Evolutionary conservation across 2,888 invertebrate genomes (phyloP).

Genomic region (Neoitamus cyanurus): DNA sequence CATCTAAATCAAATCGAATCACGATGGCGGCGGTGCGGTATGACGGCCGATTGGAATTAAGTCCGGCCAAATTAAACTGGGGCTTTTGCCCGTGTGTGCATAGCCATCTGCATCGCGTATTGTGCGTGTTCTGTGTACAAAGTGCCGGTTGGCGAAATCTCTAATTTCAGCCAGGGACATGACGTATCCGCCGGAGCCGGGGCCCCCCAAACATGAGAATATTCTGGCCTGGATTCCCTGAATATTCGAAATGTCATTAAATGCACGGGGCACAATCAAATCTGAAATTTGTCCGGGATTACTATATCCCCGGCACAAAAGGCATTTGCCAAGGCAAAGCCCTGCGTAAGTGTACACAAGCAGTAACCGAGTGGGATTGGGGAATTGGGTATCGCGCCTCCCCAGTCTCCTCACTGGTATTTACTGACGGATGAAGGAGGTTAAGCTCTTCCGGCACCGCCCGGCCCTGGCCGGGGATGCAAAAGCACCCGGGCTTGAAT

Average conservation of each 20-base stretch:
- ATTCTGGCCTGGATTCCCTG: conserved; percentile 25
- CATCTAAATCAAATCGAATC: conserved; percentile 37
- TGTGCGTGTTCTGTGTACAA: conserved; percentile 24
- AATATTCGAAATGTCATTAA: conserved; percentile 44
- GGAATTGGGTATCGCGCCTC: not conserved
- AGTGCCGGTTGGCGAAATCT: conserved; percentile 20
- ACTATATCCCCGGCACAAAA: conserved; percentile 29
- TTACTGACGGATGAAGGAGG: conserved; percentile 38
- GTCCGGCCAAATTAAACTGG: conserved; percentile 43
- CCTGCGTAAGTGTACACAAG: not conserved
- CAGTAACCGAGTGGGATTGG: not conserved
- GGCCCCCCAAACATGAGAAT: not conserved
- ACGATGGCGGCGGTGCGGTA: conserved; percentile 16
- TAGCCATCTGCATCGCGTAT: not conserved
- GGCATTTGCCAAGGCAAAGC: conserved; percentile 36
- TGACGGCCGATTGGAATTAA: conserved; percentile 44
- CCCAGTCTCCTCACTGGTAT: not conserved
- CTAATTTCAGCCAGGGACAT: conserved; percentile 17
- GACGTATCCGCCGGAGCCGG: not conserved
- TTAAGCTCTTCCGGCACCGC: not conserved
- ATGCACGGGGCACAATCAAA: conserved; percentile 40
- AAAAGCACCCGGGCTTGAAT: conserved; percentile 21
- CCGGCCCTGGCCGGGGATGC: too few species aligned
- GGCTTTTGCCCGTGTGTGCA: not conserved
- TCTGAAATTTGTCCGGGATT: conserved; percentile 44